Base-by-base conservation (phyloP, 2,113 vertebrate species). In the Camelus bactrianus region DNA sequence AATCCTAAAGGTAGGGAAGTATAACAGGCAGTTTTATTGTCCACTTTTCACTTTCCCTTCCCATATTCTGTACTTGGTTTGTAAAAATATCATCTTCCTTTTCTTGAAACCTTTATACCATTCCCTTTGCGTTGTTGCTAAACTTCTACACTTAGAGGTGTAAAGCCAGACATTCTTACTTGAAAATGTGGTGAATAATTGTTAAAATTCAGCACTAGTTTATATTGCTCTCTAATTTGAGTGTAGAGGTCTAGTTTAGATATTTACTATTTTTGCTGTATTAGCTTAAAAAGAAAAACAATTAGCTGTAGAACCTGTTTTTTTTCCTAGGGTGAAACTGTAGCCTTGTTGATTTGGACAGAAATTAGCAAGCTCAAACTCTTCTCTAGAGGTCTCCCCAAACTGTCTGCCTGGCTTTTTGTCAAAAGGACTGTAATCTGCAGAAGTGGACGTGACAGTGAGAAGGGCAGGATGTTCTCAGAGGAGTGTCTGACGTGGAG, bases 231-330 rank as follows among this genome's bases (percentile, higher is more conserved):
- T 91, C 22, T 64, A 67, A 88, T 84, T 94, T 58, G 62, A 17
- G 32, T 80, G 0, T 24, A 76, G 50, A 91, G 14, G 6, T 92
- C 48, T 95, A 94, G 35, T 60, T 84, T 81, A 95, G 35, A 96
- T 28, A 79, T 73, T 48, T 70, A 35, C 69, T 70, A 62, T 85
- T 94, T 93, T 96, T 95, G 3, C 24, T 92, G 0, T 84, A 42
- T 92, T 89, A 79, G n/a, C 9, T 69, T 73, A 52, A 62, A 77
- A 86, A 83, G 42, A n/a, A 90, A 91, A 89, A 70, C 17, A 76
- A 35, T 69, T 84, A 87, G 32, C 54, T 67, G 0, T 1, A 80
- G 67, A 64, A 52, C 60, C 64, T 82, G 12, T 6, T 89, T 93
- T 94, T 70, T 93, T 42, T 60, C 38, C 19, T 75, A 2, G 42